phyloP scores from a whole-genome alignment of 2,888 invertebrate species.

The Lacanobia oleracea region DNA sequence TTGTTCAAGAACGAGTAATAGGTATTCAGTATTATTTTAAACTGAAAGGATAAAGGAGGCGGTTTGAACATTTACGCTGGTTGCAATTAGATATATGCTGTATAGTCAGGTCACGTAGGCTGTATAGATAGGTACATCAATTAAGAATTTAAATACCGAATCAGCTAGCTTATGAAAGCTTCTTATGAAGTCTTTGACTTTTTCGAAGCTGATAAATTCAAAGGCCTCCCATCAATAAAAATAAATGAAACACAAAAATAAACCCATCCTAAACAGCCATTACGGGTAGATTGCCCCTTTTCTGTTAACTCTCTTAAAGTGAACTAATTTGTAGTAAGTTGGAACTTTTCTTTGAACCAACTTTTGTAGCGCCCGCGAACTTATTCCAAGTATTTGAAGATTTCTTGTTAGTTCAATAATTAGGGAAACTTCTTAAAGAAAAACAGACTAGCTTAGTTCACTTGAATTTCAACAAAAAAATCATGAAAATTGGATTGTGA shows the following conservation, averaged over 20 bases:
- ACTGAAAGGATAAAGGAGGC: background rate
- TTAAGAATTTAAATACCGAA: too few relatives aligned
- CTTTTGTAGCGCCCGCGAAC: constrained; percentile 48
- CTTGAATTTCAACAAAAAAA: constrained; percentile 38
- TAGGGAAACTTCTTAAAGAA: constrained; percentile 53
- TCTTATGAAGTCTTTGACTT: too few relatives aligned
- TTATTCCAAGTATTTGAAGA: constrained; percentile 56
- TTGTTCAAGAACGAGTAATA: background rate
- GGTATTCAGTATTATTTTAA: constrained; percentile 12
- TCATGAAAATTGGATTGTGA: constrained; percentile 31
- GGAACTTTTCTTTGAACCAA: constrained; percentile 52
- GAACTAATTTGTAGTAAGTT: constrained; percentile 58
- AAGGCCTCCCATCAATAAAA: too few relatives aligned
- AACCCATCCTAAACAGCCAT: background rate
- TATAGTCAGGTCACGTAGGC: background rate
- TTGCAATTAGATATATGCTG: background rate
- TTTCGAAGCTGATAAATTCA: too few relatives aligned
- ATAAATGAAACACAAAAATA: background rate
- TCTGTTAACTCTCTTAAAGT: constrained; percentile 15
- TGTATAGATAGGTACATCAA: background rate
- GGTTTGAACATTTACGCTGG: background rate
- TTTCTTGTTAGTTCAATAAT: constrained; percentile 63
- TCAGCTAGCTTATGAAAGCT: too few relatives aligned
- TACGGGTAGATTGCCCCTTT: constrained; percentile 30
- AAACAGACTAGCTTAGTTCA: constrained; percentile 34